Base-by-base conservation (phyloP, 1,140 invertebrate genomes). In the Atta texana region DNA sequence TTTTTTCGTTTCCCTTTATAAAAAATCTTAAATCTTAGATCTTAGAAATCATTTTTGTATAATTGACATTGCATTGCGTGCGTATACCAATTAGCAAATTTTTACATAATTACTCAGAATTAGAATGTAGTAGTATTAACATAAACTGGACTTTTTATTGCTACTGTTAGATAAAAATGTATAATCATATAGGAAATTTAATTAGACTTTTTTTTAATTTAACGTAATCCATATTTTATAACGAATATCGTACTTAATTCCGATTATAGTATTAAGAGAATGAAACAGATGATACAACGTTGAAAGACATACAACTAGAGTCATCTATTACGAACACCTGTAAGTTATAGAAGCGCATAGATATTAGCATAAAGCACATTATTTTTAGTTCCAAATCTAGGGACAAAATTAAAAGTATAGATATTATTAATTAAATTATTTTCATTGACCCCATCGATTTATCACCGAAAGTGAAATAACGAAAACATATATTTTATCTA, bases 231-330 rank as follows among this genome's bases (percentile, higher is more conserved):
- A 6, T 55, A 57, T 28, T 34, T 39, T 3, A 4, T 24, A 4
- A 64, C 8, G n/a, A 69, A 69, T 24, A 81, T 28, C n/a, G 8
- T 16, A 57, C 10, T 34, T 34, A 6, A 21, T 74, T 28, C 18
- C 28, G 21, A 69, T 49, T 14, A 16, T 7, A 16, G n/a, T 18
- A 59, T 6, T 31, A 5, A 10, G 6, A 18, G 21, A 44, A n/a
- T 5, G 16, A 12, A 16, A 28, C 2, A 28, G 44, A 57, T 14
- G 18, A 61, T 55, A 49, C 16, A 12, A 12, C 16, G 18, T 75
- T n/a, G 24, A 61, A 16, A 82, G 53, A 82, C 21, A 53, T 78
- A 86, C 85, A 81, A 6, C 49, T 78, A 69, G 85, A 61, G 85
- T 24, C 85, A 86, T 80, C 85, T 86, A 14, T 82, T 7, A 63